Percentiles rank a stretch among this genome's conserved stretches.
phyloP scores from a whole-genome alignment of 2,797 vertebrate genomes.

The Acrocephalus scirpaceus region DNA sequence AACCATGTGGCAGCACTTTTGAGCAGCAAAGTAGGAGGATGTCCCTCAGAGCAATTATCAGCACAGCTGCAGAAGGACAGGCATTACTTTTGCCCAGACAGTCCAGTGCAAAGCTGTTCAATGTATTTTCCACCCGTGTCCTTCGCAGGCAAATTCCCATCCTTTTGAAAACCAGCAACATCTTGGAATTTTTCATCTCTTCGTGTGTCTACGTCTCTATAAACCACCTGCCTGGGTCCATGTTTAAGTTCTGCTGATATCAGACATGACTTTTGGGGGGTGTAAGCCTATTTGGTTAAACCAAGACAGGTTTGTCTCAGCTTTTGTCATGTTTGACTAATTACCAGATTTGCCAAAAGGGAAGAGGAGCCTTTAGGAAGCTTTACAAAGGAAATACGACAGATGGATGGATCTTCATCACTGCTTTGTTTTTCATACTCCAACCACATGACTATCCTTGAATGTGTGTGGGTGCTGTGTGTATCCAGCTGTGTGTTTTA shows the following conservation, averaged over 20 bases:
- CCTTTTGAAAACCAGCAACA: background rate
- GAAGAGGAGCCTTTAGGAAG: background rate
- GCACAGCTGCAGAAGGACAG: background rate
- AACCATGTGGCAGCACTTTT: background rate
- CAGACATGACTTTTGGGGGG: background rate
- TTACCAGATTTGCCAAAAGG: background rate
- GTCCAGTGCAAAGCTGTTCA: background rate
- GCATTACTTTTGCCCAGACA: background rate
- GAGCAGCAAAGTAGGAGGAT: background rate
- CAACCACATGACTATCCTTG: background rate
- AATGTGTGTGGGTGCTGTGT: background rate
- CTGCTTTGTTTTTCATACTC: constrained; percentile 30
- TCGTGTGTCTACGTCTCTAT: background rate
- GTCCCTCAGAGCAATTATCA: background rate
- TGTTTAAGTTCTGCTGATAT: background rate
- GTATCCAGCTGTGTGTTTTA: constrained; percentile 54
- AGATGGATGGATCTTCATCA: background rate
- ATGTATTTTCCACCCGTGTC: background rate
- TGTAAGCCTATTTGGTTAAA: background rate
- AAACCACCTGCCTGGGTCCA: background rate
- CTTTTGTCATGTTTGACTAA: background rate
- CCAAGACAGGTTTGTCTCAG: background rate
- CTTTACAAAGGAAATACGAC: background rate
- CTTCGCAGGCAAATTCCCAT: background rate
- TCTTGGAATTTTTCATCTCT: background rate